Evolutionary conservation across 2,113 vertebrate species (phyloP).

Genomic region (Chaetodon trifascialis): DNA sequence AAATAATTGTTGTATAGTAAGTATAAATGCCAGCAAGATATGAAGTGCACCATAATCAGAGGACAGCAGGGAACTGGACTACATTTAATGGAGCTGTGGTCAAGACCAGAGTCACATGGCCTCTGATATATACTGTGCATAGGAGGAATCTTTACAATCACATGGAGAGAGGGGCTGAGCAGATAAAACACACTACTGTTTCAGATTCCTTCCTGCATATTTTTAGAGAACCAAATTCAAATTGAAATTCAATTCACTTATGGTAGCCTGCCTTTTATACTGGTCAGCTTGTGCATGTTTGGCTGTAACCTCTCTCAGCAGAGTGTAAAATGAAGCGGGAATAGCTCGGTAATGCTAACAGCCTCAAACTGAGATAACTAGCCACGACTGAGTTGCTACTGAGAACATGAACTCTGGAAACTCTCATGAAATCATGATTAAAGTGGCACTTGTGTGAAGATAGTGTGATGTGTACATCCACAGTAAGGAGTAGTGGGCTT

Average conservation of each 20-base stretch:
- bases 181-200: background rate
- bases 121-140: background rate
- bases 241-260: background rate
- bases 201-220: background rate
- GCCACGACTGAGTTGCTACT: background rate
- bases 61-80: slow-evolving; percentile 12
- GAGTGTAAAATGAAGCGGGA: background rate
- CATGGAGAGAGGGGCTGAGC: background rate
- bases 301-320: background rate
- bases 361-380: background rate
- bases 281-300: background rate
- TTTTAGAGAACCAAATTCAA: background rate
- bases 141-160: background rate
- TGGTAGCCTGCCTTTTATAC: background rate
- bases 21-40: slow-evolving; percentile 10
- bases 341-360: background rate
- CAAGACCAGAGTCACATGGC: background rate
- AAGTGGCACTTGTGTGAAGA: slow-evolving; percentile 1
- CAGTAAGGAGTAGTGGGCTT: slow-evolving; percentile 1
- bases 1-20: background rate
- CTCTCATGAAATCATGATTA: background rate
- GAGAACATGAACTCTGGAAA: background rate
- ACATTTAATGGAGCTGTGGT: slow-evolving; percentile 25
- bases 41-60: slow-evolving; percentile 4
- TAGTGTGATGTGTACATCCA: background rate